A percentile compares a stretch with the other conserved stretches of the same genome.
phyloP scores from a whole-genome alignment of 2,797 vertebrate species.

The Podarcis lilfordi region DNA sequence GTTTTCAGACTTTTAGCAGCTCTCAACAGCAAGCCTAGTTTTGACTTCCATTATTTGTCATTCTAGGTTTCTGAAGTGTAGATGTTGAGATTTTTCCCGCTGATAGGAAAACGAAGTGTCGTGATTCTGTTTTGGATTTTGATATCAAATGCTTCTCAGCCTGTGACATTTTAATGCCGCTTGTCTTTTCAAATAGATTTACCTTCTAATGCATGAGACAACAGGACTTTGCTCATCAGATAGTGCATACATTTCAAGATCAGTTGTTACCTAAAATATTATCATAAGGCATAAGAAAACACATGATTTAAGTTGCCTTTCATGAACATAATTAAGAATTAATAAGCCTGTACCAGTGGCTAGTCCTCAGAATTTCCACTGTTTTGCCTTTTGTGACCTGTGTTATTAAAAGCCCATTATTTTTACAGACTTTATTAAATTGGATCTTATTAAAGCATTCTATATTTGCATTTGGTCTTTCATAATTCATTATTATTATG shows the following conservation, averaged over 20 bases:
- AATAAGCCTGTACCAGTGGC: slow-evolving; percentile 85
- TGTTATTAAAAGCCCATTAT: slow-evolving; percentile 91
- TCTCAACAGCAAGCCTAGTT: neutral
- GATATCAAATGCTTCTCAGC: slow-evolving; percentile 71
- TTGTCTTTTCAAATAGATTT: slow-evolving; percentile 82
- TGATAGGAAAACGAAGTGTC: slow-evolving; percentile 49
- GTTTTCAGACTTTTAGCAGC: neutral
- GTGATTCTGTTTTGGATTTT: slow-evolving; percentile 75
- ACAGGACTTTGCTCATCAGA: slow-evolving; percentile 78
- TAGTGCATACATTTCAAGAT: slow-evolving; percentile 80
- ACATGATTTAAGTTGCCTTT: slow-evolving; percentile 86
- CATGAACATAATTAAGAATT: slow-evolving; percentile 89
- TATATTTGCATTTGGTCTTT: slow-evolving; percentile 99
- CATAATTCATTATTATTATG: slow-evolving; percentile 99
- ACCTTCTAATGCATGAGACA: slow-evolving; percentile 78
- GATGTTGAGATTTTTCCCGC: neutral
- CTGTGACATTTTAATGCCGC: slow-evolving; percentile 78
- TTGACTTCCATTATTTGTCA: slow-evolving; percentile 42
- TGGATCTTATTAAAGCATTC: slow-evolving; percentile 97
- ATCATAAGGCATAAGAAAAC: slow-evolving; percentile 84
- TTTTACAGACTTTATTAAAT: slow-evolving; percentile 99
- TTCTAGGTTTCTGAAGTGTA: slow-evolving; percentile 49
- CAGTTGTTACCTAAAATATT: slow-evolving; percentile 86
- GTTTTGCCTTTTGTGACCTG: slow-evolving; percentile 88
- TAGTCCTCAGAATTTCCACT: slow-evolving; percentile 86